Percentiles rank a stretch among this genome's conserved stretches.
These are phyloP conservation scores for Manacus vitellinus DNA, from an alignment of 2,113 vertebrate species.

Conservation along the genomic window DNA sequence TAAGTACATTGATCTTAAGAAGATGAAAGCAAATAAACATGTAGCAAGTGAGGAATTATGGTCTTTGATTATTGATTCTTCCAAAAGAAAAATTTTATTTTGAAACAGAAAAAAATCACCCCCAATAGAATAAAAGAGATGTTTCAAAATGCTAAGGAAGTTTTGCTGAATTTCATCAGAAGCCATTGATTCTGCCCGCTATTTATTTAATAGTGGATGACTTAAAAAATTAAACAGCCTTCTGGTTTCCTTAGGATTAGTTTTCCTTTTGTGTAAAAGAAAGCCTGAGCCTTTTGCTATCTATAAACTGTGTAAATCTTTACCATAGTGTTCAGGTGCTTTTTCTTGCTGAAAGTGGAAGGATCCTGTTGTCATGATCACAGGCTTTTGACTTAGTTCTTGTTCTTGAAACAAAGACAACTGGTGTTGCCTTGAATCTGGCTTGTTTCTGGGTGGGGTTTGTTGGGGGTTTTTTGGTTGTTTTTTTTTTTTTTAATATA, in stretches of 20 bases:
- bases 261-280: not conserved
- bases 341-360: not conserved
- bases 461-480: not conserved
- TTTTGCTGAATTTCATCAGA: not conserved
- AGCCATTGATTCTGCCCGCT: not conserved
- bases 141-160: not conserved
- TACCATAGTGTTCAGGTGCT: rapidly evolving
- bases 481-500: not conserved
- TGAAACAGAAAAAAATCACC: not conserved
- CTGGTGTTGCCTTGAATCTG: not conserved
- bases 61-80: not conserved
- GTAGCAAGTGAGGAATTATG: not conserved
- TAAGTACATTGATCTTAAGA: not conserved
- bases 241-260: not conserved
- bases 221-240: not conserved
- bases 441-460: not conserved
- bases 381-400: not conserved
- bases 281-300: not conserved
- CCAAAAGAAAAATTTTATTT: not conserved
- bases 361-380: not conserved
- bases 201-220: not conserved
- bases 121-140: not conserved
- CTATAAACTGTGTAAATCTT: not conserved
- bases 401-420: not conserved
- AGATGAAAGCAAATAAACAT: not conserved